Conservation (phyloP, 1,140 invertebrate species). For the Apis laboriosa region DNA sequence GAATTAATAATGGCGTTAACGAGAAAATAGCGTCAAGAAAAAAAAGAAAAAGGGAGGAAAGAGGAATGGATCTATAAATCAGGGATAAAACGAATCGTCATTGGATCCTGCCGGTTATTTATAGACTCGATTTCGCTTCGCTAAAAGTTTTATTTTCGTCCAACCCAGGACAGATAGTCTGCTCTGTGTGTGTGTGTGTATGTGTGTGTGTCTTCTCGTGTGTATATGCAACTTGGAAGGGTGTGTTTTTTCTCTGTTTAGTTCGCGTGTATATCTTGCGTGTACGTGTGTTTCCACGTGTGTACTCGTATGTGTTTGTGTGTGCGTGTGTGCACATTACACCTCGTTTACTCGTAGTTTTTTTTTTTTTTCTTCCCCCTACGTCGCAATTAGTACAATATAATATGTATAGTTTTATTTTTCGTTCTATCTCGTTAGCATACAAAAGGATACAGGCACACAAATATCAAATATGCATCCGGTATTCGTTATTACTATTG, state of each 20-base stretch:
- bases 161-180: constrained; percentile 70
- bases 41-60: background rate
- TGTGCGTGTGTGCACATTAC: constrained; percentile 70
- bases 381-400: constrained; percentile 72
- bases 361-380: constrained; percentile 49
- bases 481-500: constrained; percentile 73
- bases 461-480: constrained; percentile 81
- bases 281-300: constrained; percentile 9
- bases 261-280: background rate
- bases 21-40: background rate
- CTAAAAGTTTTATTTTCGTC: constrained; percentile 80
- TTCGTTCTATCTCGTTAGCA: constrained; percentile 76
- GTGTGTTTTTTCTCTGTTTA: background rate
- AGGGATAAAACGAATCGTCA: constrained; percentile 1
- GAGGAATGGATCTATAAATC: background rate
- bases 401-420: constrained; percentile 76
- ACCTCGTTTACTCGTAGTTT: constrained; percentile 70
- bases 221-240: constrained; percentile 45
- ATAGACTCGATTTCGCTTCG: constrained; percentile 65
- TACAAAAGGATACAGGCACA: constrained; percentile 81
- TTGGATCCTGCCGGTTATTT: background rate
- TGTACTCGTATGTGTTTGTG: constrained; percentile 7
- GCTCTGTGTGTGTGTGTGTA: constrained; percentile 46
- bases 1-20: background rate
- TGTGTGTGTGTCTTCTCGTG: background rate